Conservation (phyloP, 2,797 vertebrate genomes). For the Sphenopsis melanotis region DNA sequence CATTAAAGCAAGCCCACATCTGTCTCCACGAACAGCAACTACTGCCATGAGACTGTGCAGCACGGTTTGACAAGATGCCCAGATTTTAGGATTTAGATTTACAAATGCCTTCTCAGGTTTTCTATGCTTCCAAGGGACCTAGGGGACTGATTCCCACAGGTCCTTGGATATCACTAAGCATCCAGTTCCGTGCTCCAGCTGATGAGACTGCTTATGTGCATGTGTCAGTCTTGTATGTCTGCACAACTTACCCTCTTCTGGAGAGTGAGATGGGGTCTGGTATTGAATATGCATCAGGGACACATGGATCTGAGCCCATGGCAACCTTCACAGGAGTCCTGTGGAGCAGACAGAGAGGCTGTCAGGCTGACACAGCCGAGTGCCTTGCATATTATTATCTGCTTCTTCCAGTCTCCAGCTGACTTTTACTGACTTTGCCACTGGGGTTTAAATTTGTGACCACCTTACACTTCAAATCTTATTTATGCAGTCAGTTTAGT, state of each 20-base stretch:
- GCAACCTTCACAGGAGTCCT: constrained; percentile 60
- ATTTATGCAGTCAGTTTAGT: background rate
- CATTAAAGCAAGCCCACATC: background rate
- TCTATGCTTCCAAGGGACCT: background rate
- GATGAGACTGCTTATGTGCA: background rate
- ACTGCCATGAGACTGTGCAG: background rate
- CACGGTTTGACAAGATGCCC: background rate
- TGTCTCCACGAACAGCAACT: background rate
- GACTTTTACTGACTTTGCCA: constrained; percentile 31
- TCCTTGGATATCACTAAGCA: background rate
- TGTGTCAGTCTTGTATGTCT: constrained; percentile 17
- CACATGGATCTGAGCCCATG: constrained; percentile 60
- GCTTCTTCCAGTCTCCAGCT: constrained; percentile 26
- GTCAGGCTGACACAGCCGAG: constrained; percentile 59
- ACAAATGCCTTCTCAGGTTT: background rate
- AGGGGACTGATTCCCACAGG: background rate
- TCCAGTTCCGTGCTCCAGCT: background rate
- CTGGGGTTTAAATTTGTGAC: background rate
- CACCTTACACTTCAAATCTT: background rate
- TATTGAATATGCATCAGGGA: constrained; percentile 66
- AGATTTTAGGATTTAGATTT: background rate
- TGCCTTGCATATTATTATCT: constrained; percentile 54
- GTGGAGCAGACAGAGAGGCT: constrained; percentile 59
- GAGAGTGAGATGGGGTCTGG: constrained; percentile 37
- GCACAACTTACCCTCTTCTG: background rate